Evolutionary conservation across 2,797 vertebrate species (phyloP).

Genomic region (Acipenser ruthenus): DNA sequence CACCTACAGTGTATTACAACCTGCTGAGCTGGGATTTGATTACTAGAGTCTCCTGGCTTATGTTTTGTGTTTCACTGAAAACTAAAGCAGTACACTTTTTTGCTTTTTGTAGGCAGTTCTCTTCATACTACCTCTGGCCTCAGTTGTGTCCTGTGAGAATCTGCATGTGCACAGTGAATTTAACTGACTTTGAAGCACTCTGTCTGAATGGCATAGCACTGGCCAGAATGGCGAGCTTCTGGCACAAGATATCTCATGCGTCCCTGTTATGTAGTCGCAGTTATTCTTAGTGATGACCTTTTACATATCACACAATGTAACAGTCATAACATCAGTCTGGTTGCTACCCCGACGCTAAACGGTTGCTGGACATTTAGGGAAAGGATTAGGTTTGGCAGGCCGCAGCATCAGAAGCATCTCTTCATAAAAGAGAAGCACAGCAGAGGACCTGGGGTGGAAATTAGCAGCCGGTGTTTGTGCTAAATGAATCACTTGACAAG

Average conservation of each 20-base stretch:
- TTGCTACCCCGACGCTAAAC: background rate
- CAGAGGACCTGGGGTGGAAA: background rate
- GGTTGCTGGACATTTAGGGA: background rate
- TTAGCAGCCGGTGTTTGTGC: background rate
- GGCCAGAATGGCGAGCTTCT: constrained; percentile 3
- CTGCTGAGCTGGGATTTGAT: too few relatives aligned
- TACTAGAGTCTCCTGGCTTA: too few relatives aligned
- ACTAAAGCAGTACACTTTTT: too few relatives aligned
- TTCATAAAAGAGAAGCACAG: too few relatives aligned
- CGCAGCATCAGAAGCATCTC: too few relatives aligned
- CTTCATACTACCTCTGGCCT: too few relatives aligned
- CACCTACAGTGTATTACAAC: too few relatives aligned
- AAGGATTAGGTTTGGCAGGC: too few relatives aligned
- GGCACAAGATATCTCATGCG: constrained; percentile 21
- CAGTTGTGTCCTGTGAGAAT: background rate
- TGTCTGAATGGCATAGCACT: background rate
- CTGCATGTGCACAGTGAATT: background rate
- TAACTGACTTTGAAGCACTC: constrained; percentile 4
- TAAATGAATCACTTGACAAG: background rate
- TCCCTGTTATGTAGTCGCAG: constrained; percentile 11
- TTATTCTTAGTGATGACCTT: constrained; percentile 43
- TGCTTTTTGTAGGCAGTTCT: too few relatives aligned
- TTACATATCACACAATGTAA: constrained; percentile 12
- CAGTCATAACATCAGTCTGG: constrained; percentile 3
- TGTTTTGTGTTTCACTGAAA: too few relatives aligned